These are phyloP conservation scores for Lithophane ornitopus DNA, from an alignment of 2,888 invertebrate genomes.

Conservation along the genomic window DNA sequence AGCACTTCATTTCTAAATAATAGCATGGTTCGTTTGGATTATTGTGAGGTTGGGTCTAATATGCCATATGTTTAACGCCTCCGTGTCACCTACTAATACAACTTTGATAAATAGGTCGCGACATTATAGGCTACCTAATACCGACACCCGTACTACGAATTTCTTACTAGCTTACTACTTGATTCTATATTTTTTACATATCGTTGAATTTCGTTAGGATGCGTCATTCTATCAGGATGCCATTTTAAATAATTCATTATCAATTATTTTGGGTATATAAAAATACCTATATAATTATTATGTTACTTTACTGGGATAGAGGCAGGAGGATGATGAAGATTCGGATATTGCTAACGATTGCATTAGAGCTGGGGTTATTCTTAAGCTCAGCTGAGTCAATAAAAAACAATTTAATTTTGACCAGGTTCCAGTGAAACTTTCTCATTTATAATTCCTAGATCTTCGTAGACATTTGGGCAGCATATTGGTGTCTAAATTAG, in stretches of 20 bases:
- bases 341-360: background rate
- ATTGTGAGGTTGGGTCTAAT: conserved; percentile 74
- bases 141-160: conserved; percentile 30
- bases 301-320: background rate
- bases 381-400: background rate
- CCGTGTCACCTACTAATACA: conserved; percentile 86
- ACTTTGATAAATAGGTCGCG: conserved; percentile 86
- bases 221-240: background rate
- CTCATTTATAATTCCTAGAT: background rate
- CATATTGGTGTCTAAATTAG: background rate
- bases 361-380: background rate
- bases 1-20: conserved; percentile 85
- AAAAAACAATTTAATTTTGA: background rate
- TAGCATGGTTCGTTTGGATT: conserved; percentile 75
- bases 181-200: background rate
- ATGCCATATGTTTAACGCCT: conserved; percentile 85
- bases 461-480: too few species aligned
- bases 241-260: background rate
- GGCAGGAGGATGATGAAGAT: background rate
- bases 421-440: background rate
- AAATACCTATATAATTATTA: background rate
- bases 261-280: background rate
- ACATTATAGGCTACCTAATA: conserved; percentile 77
- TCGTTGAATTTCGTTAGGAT: background rate
- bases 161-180: conserved; percentile 16